A percentile compares a stretch with the other conserved stretches of the same genome.
phyloP scores from a whole-genome alignment of 2,113 vertebrate species.

The Panthera tigris region DNA sequence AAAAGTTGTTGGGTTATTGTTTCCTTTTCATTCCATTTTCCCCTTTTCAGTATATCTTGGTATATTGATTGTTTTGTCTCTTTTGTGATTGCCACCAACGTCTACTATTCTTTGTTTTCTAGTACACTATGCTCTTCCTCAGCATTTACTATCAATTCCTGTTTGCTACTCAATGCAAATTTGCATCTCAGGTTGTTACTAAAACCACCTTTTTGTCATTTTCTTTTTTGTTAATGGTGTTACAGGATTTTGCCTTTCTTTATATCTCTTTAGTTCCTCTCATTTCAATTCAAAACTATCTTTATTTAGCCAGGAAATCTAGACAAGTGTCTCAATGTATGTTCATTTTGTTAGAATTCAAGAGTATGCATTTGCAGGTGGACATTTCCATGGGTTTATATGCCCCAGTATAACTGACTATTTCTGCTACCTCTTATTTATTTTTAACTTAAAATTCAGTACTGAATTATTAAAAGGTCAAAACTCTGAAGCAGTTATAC shows the following conservation, averaged over 20 bases:
- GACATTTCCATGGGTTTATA: background rate
- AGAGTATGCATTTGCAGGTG: background rate
- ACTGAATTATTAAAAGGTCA: slow-evolving; percentile 9
- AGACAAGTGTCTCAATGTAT: background rate
- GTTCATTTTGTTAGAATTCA: background rate
- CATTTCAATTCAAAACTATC: background rate
- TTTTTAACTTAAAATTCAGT: slow-evolving; percentile 47
- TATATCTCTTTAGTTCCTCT: background rate
- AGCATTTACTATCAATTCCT: background rate
- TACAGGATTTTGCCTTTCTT: slow-evolving; percentile 3
- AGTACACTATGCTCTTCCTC: background rate
- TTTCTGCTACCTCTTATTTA: background rate
- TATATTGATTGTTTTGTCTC: background rate
- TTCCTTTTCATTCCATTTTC: background rate
- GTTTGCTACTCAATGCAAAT: background rate
- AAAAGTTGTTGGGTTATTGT: background rate
- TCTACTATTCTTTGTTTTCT: background rate
- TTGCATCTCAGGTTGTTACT: background rate
- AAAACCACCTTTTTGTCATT: background rate
- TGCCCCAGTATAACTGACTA: background rate
- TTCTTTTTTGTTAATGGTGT: background rate
- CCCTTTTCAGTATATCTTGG: background rate
- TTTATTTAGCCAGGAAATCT: background rate
- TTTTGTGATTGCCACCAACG: background rate
- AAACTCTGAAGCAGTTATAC: background rate